Evolutionary conservation across 2,888 invertebrate genomes (phyloP).

Genomic region (Drosophila tripunctata): DNA sequence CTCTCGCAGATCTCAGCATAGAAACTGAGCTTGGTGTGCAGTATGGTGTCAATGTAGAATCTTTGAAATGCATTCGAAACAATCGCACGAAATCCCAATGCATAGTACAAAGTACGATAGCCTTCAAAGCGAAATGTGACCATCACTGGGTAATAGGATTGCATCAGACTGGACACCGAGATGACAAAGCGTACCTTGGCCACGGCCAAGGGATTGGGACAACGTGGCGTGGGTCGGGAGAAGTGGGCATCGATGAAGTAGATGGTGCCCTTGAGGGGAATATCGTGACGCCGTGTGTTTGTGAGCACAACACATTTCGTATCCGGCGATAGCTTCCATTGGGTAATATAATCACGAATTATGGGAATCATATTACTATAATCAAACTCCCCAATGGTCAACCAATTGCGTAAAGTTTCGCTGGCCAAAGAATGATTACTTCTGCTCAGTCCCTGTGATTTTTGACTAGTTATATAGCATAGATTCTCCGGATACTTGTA

Average conservation of each 20-base stretch:
- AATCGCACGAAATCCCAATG: constrained; percentile 56
- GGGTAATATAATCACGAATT: constrained; percentile 70
- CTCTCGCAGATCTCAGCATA: constrained; percentile 71
- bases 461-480: not conserved
- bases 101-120: constrained; percentile 68
- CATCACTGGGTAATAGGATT: constrained; percentile 72
- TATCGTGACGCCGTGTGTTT: constrained; percentile 40
- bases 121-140: constrained; percentile 81
- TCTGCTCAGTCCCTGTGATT: not conserved
- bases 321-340: constrained; percentile 75
- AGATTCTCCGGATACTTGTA: constrained; percentile 57
- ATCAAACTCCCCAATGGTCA: constrained; percentile 61
- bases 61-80: constrained; percentile 66
- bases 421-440: constrained; percentile 17
- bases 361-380: constrained; percentile 53
- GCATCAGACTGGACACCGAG: constrained; percentile 65
- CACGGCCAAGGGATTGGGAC: constrained; percentile 81
- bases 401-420: constrained; percentile 33
- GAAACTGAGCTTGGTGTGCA: constrained; percentile 74
- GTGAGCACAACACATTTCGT: constrained; percentile 77
- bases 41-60: constrained; percentile 73
- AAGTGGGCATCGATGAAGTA: constrained; percentile 79
- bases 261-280: constrained; percentile 59
- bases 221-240: constrained; percentile 77
- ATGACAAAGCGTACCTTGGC: constrained; percentile 81